Evolutionary conservation across 2,888 invertebrate species (phyloP).

Genomic region (Tethea ocularis): DNA sequence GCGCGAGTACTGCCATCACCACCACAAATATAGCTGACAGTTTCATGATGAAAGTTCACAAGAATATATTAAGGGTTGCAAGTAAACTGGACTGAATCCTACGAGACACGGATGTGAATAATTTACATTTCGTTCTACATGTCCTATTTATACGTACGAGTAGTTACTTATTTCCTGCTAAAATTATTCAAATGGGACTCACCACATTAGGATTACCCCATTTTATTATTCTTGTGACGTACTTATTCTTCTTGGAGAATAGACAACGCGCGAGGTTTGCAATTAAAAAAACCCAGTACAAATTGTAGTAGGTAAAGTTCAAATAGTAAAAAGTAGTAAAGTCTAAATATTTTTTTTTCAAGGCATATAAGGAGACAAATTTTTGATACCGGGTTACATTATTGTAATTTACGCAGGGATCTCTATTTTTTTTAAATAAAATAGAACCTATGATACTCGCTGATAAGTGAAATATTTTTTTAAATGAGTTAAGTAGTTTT

Average conservation of each 20-base stretch:
- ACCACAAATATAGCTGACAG: slow-evolving; percentile 36
- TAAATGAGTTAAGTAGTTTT: too few relatives aligned
- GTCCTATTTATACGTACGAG: background rate
- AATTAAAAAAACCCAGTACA: too few relatives aligned
- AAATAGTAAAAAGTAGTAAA: too few relatives aligned
- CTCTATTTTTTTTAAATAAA: too few relatives aligned
- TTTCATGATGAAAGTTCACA: slow-evolving; percentile 36
- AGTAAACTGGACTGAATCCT: background rate
- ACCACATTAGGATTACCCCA: background rate
- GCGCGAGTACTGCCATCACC: slow-evolving; percentile 35
- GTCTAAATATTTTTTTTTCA: too few relatives aligned
- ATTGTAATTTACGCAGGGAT: too few relatives aligned
- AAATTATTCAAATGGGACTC: background rate
- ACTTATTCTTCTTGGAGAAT: background rate
- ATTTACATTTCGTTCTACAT: background rate
- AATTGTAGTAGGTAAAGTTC: too few relatives aligned
- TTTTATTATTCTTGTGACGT: background rate
- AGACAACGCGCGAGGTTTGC: background rate
- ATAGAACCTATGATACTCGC: too few relatives aligned
- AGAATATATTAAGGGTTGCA: background rate
- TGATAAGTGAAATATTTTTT: too few relatives aligned
- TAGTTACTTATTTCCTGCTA: background rate
- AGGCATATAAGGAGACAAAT: too few relatives aligned
- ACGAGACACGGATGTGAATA: background rate
- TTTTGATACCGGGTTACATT: too few relatives aligned